Percentiles rank a stretch among this genome's conserved stretches.
phyloP scores from a whole-genome alignment of 2,797 vertebrate genomes.

The Lagorchestes hirsutus region DNA sequence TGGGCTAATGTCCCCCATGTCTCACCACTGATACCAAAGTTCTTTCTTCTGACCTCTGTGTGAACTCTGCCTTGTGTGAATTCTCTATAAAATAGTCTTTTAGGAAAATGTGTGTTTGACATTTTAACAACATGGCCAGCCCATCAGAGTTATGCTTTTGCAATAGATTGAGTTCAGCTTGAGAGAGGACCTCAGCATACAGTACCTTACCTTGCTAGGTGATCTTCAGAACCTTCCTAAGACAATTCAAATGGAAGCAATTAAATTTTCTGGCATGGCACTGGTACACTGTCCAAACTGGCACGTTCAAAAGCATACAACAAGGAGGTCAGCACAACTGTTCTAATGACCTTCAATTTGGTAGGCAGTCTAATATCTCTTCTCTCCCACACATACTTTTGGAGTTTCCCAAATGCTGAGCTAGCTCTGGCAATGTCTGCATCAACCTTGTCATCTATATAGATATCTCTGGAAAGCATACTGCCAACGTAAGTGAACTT shows the following conservation, averaged over 20 bases:
- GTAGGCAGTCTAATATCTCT: neutral
- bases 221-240: neutral
- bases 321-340: neutral
- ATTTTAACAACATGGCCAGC: neutral
- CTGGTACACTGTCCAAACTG: neutral
- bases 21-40: neutral
- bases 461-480: too few relatives aligned
- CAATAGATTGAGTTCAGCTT: neutral
- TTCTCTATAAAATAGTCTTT: neutral
- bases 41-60: neutral
- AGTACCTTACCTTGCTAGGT: neutral
- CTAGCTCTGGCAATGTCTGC: neutral
- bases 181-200: neutral
- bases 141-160: neutral
- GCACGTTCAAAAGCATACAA: neutral
- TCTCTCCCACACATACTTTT: neutral
- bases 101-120: neutral
- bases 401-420: neutral
- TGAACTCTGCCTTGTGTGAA: neutral
- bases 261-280: neutral
- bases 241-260: neutral
- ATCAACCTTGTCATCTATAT: neutral
- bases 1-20: neutral
- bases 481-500: neutral
- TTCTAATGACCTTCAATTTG: neutral